Percentiles rank a stretch among this genome's conserved stretches.
Evolutionary conservation across 1,140 invertebrate genomes (phyloP).

Genomic region (Euschistus heros): DNA sequence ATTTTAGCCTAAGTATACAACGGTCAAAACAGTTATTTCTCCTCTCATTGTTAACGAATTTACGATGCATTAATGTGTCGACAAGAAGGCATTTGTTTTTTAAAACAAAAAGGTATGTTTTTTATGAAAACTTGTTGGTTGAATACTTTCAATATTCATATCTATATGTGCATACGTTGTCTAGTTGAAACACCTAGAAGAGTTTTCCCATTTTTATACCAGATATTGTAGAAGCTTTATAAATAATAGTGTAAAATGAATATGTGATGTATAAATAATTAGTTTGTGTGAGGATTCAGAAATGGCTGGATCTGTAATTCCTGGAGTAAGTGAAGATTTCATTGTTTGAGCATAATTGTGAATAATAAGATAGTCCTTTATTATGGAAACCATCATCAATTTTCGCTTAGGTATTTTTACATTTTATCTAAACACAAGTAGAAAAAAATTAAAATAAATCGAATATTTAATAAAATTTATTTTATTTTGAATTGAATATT

Average conservation of each 20-base stretch:
- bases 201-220: constrained; percentile 13
- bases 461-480: background rate
- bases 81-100: constrained; percentile 21
- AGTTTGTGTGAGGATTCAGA: too few species aligned
- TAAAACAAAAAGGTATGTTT: constrained; percentile 23
- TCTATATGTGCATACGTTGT: constrained; percentile 13
- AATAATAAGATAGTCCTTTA: too few species aligned
- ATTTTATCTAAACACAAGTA: background rate
- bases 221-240: background rate
- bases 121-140: constrained; percentile 22
- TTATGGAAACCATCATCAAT: background rate
- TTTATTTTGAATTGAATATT: too few species aligned
- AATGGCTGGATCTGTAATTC: too few species aligned
- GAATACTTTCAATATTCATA: constrained; percentile 25
- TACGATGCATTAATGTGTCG: constrained; percentile 17
- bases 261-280: too few species aligned
- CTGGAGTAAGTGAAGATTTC: too few species aligned
- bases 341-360: too few species aligned
- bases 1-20: constrained; percentile 19
- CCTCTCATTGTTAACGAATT: constrained; percentile 25
- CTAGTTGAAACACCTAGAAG: background rate
- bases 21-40: constrained; percentile 13
- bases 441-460: background rate
- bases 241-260: background rate
- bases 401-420: background rate